Conservation (phyloP, 2,113 vertebrate genomes). For the Heterotis niloticus region DNA sequence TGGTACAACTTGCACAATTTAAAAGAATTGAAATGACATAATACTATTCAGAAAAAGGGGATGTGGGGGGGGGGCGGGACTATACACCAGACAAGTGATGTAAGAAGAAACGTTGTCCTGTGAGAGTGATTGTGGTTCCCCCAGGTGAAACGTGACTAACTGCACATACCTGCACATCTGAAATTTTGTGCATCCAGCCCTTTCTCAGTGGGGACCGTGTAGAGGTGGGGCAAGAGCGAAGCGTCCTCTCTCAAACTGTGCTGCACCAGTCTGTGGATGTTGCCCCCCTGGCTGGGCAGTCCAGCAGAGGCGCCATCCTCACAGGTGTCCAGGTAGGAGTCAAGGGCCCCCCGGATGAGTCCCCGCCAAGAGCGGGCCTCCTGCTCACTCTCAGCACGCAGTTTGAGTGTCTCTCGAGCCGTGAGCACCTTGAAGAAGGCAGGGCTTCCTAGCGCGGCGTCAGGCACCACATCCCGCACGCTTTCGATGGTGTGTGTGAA, state of each 20-base stretch:
- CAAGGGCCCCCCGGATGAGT: conserved; percentile 76
- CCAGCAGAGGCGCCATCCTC: conserved; percentile 61
- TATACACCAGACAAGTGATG: too few species aligned
- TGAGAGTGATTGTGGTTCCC: too few species aligned
- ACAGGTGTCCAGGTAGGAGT: conserved; percentile 76
- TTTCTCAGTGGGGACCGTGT: conserved; percentile 77
- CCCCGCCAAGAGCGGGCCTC: conserved; percentile 80
- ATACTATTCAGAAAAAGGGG: too few species aligned
- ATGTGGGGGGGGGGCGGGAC: too few species aligned
- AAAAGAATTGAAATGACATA: too few species aligned
- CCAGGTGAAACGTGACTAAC: too few species aligned
- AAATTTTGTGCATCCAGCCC: conserved; percentile 86
- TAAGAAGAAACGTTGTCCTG: too few species aligned
- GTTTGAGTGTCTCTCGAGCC: conserved; percentile 70
- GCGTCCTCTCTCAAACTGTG: conserved; percentile 75
- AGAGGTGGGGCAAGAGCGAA: conserved; percentile 74
- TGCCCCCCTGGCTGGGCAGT: conserved; percentile 38
- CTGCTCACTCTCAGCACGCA: conserved; percentile 69
- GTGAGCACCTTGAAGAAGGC: conserved; percentile 87
- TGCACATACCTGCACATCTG: conserved; percentile 83
- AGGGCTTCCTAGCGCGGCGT: conserved; percentile 76
- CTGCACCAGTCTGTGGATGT: conserved; percentile 62
- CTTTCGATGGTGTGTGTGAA: conserved; percentile 70
- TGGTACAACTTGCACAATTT: too few species aligned
- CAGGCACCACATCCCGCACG: conserved; percentile 85